Evolutionary conservation across 2,888 invertebrate genomes (phyloP).

Genomic region (Sipha maydis): DNA sequence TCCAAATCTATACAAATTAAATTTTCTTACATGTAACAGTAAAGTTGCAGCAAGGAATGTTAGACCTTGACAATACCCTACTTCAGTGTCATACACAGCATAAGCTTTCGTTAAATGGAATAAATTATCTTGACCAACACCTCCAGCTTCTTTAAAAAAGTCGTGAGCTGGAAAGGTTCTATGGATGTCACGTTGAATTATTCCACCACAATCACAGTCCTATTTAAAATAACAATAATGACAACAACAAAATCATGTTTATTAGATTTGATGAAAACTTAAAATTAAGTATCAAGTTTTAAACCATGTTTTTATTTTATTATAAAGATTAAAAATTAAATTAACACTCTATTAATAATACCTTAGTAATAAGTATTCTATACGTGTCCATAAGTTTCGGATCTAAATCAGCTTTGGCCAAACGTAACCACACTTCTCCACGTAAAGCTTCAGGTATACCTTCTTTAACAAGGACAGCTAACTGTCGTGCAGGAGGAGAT

Average conservation of each 20-base stretch:
- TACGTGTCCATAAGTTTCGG: constrained; percentile 91
- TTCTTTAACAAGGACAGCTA: constrained; percentile 80
- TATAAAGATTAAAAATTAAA: no score
- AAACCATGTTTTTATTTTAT: no score
- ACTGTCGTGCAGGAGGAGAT: constrained; percentile 78
- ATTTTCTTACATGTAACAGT: constrained; percentile 85
- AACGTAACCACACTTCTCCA: constrained; percentile 96
- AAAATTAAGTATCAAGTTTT: neutral
- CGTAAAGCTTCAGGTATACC: constrained; percentile 96
- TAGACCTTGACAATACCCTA: constrained; percentile 98
- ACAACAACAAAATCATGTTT: constrained; percentile 6
- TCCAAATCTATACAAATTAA: neutral
- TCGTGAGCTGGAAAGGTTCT: constrained; percentile 99
- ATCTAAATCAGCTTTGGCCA: constrained; percentile 87
- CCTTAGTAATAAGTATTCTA: constrained; percentile 90
- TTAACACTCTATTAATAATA: constrained; percentile 66
- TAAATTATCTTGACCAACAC: constrained; percentile 93
- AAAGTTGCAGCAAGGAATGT: constrained; percentile 97
- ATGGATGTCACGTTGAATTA: constrained; percentile 95
- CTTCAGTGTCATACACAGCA: constrained; percentile 95
- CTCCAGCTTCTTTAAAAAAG: constrained; percentile 95
- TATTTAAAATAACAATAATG: no score
- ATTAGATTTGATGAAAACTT: neutral
- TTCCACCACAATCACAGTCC: constrained; percentile 94
- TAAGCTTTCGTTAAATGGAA: constrained; percentile 97